Evolutionary conservation across 2,888 invertebrate species (phyloP), one percentile per base, ranked within the genome.

Genomic region (Allolobophora icterica): DNA sequence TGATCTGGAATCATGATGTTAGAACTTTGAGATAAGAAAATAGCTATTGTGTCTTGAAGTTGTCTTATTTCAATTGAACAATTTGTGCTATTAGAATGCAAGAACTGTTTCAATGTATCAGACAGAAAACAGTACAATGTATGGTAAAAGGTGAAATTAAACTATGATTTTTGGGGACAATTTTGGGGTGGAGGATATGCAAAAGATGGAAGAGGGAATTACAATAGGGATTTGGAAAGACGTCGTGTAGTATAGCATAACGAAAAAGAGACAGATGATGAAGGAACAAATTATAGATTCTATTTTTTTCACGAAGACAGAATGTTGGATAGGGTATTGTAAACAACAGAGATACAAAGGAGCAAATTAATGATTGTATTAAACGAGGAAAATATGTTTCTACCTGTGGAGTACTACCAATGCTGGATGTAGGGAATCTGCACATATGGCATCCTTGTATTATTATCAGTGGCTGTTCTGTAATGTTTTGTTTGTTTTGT

Each of bases 401-500:
- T 52, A 21, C 24, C 52, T 52, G 6, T 52, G 8, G 11, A 5
- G 24, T 52, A 52, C 52, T 52, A 6, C 19, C 15, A 52, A 24
- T 1, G 21, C 24, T 42, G 42, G 19, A 52, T 52, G 15, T 52
- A 52, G 6, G 52, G 52, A 71, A 58, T 58, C 58, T 58, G 58
- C 30, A 6, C 5, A 71, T 71, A 11, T n/a, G 71, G 30, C 1
- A 13, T 6, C 13, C n/a, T 30, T 71, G n/a, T 71, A n/a, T n/a
- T 52, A n/a, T n/a, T 71, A n/a, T 6, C 71, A n/a, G 30, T 71
- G n/a, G 71, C n/a, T 71, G 71, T 71, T 71, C 0, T 13, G 30
- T 11, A 11, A n/a, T 71, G 71, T 71, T 71, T n/a, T 71, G 71
- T 71, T 71, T 71, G 52, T 84, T 38, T 40, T 90, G 90, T n/a